These are phyloP conservation scores for Orchesellides sinensis DNA, from an alignment of 2,888 invertebrate species.

Conservation along the genomic window DNA sequence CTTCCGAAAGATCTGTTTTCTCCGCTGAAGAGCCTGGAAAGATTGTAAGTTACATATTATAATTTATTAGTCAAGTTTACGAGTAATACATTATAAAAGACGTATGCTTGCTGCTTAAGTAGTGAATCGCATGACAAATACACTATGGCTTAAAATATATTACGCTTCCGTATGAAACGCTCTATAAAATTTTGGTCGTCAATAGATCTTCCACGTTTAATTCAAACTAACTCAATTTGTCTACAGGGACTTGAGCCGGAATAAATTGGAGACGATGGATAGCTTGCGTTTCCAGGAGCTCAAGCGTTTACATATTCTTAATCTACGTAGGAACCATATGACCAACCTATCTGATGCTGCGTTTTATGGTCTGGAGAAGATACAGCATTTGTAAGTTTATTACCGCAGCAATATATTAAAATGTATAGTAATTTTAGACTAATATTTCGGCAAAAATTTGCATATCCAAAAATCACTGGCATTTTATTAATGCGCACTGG, in stretches of 20 bases:
- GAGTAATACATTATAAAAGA: no score
- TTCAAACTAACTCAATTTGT: slow-evolving; percentile 5
- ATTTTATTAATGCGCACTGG: no score
- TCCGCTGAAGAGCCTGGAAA: slow-evolving; percentile 83
- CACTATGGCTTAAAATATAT: no score
- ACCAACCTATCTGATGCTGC: slow-evolving; percentile 89
- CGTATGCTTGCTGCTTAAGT: no score
- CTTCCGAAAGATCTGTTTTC: slow-evolving; percentile 87
- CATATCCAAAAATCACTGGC: no score
- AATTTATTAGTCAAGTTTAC: background rate
- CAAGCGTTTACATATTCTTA: slow-evolving; percentile 84
- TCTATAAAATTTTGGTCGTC: no score
- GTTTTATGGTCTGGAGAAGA: slow-evolving; percentile 89
- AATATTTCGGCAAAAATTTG: no score
- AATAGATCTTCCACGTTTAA: no score
- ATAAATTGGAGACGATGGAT: slow-evolving; percentile 87
- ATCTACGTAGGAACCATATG: slow-evolving; percentile 89
- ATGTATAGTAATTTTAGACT: no score
- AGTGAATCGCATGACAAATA: no score
- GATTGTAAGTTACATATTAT: slow-evolving; percentile 81
- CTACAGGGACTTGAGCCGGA: slow-evolving; percentile 88
- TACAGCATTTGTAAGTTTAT: slow-evolving; percentile 80
- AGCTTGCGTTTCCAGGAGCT: slow-evolving; percentile 89
- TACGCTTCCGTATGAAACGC: no score
- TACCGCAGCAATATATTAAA: slow-evolving; percentile 2